phyloP scores from a whole-genome alignment of 2,797 vertebrate species.

The Halcyon leucocephala region DNA sequence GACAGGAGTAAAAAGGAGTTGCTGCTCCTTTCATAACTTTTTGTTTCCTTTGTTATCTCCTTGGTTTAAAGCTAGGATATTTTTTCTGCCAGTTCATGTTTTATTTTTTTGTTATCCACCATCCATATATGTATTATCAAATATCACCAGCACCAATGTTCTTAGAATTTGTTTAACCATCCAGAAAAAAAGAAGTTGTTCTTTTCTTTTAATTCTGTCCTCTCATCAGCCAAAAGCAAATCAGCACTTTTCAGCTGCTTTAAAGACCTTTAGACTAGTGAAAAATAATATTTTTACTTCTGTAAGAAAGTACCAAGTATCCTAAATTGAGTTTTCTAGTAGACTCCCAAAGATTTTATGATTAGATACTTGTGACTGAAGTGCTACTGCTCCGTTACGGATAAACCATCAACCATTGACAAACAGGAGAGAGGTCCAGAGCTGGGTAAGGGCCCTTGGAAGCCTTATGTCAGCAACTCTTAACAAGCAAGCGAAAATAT shows the following conservation, averaged over 20 bases:
- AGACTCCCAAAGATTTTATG: neutral
- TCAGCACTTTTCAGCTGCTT: neutral
- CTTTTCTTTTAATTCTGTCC: neutral
- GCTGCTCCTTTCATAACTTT: neutral
- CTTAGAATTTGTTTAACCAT: neutral
- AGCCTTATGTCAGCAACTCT: neutral
- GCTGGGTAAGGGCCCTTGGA: fast-evolving
- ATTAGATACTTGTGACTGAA: neutral
- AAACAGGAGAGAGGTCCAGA: neutral
- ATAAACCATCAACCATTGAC: neutral
- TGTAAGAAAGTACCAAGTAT: neutral
- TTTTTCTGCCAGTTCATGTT: neutral
- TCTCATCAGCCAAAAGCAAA: neutral
- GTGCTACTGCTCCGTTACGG: neutral
- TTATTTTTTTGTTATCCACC: neutral
- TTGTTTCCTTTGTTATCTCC: neutral
- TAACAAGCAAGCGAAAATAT: neutral
- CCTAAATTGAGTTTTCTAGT: neutral
- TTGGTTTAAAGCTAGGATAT: neutral
- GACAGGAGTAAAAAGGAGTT: neutral
- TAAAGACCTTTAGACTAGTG: neutral
- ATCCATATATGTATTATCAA: neutral
- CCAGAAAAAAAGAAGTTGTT: neutral
- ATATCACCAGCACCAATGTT: neutral
- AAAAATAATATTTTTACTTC: neutral